Base-by-base conservation (phyloP, 2,113 vertebrate species). In the Uropsilus gracilis region DNA sequence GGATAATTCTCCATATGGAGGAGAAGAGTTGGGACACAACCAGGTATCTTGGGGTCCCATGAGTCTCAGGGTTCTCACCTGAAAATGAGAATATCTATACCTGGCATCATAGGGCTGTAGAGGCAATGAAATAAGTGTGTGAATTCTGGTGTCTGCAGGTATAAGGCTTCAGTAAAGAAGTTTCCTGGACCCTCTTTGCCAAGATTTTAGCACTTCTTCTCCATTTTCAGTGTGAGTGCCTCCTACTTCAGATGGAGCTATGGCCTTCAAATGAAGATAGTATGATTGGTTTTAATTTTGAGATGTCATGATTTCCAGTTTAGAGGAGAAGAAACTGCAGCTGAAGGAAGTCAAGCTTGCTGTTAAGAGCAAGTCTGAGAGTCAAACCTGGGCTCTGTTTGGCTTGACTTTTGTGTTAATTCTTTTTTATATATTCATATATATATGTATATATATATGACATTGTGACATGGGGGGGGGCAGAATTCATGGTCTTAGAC, bases 41-140 rank as follows among this genome's bases (percentile, higher is more conserved):
- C 13, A 1, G 34, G 26, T 32, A 39, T 28, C 26, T 13, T 0
- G 37, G 8, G 24, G 13, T 13, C 32, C 37, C 0, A 0, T 28
- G 44, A 73, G 30, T n/a, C 22, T 72, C 53, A 11, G 5, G n/a
- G 68, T 20, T 80, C 69, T 57, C 34, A 8, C 34, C 53, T 64
- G 39, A 55, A 11, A 88, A 73, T 26, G 34, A 34, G 18, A 34
- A 22, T 8, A 17, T 2, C 64, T 37, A 69, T 6, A 22, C 34
- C 12, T 24, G 1, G 17, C 46, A 13, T 32, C 11, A 32, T 0
- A 57, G 32, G 5, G 9, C 14, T 46, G 28, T 11, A 14, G n/a
- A 63, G 59, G 71, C 24, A 48, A 72, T 5, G 6, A n/a, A 48
- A 63, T 2, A 20, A 37, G 14, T 1, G 0, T n/a, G 22, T 11